Conservation (phyloP, 2,797 vertebrate species). For the Knipowitschia caucasica region DNA sequence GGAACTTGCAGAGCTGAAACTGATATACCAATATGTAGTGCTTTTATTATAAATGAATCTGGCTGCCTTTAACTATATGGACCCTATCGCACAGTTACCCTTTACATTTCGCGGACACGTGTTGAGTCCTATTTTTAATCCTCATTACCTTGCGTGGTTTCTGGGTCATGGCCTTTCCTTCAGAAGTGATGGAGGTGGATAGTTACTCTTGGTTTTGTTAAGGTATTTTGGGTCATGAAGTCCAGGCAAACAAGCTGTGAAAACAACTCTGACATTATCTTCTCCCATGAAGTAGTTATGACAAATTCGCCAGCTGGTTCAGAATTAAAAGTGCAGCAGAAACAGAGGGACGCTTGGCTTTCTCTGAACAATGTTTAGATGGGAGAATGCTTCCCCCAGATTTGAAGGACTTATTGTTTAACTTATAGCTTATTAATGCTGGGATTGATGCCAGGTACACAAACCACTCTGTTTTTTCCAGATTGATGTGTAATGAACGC, state of each 20-base stretch:
- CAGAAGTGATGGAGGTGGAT: constrained; percentile 5
- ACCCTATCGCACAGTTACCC: background rate
- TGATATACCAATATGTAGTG: too few relatives aligned
- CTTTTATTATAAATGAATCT: too few relatives aligned
- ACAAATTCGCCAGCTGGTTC: constrained; percentile 3
- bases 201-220: constrained; percentile 2
- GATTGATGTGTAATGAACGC: too few relatives aligned
- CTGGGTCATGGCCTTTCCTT: constrained; percentile 12
- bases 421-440: too few relatives aligned
- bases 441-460: too few relatives aligned
- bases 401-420: too few relatives aligned
- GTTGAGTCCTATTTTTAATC: background rate
- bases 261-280: constrained; percentile 13
- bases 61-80: background rate
- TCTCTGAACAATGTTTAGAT: background rate
- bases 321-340: constrained; percentile 7
- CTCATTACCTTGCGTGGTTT: constrained; percentile 2
- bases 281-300: constrained; percentile 1
- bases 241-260: background rate
- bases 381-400: background rate
- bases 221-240: constrained; percentile 7
- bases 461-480: too few relatives aligned
- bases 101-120: background rate
- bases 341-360: constrained; percentile 1
- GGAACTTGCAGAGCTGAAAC: too few relatives aligned